A percentile compares a stretch with the other conserved stretches of the same genome.
Evolutionary conservation across 2,797 vertebrate genomes (phyloP).

Genomic region (Gobio occitaniae): DNA sequence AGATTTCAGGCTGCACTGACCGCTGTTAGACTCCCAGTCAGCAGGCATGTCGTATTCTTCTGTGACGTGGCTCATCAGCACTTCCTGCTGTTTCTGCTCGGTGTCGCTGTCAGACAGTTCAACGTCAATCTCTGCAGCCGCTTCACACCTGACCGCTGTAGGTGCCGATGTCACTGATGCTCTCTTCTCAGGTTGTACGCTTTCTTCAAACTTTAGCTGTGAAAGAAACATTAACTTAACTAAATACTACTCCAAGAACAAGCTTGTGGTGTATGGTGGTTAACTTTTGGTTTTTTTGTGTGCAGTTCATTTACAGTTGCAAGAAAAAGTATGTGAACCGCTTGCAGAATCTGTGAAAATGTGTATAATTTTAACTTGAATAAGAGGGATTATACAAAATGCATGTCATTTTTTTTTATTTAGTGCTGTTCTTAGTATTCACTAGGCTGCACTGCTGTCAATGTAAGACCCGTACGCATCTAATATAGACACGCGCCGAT

Average conservation of each 20-base stretch:
- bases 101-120: conserved; percentile 65
- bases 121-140: conserved; percentile 63
- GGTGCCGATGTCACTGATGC: background rate
- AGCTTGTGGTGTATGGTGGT: background rate
- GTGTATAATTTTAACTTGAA: too few species aligned
- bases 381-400: too few species aligned
- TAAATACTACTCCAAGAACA: background rate
- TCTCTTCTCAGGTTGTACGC: background rate
- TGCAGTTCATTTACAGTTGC: too few species aligned
- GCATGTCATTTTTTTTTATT: too few species aligned
- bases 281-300: background rate
- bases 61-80: conserved; percentile 14
- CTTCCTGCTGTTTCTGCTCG: conserved; percentile 32
- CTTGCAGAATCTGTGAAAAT: too few species aligned
- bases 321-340: too few species aligned
- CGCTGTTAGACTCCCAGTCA: background rate
- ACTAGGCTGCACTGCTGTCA: too few species aligned
- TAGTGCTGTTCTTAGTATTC: too few species aligned
- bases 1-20: background rate
- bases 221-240: background rate
- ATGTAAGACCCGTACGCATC: too few species aligned
- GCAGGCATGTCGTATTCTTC: background rate
- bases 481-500: too few species aligned
- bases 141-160: background rate
- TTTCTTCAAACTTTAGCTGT: conserved; percentile 32